Conservation (phyloP, 1,140 invertebrate species). For the Odontomachus brunneus region DNA sequence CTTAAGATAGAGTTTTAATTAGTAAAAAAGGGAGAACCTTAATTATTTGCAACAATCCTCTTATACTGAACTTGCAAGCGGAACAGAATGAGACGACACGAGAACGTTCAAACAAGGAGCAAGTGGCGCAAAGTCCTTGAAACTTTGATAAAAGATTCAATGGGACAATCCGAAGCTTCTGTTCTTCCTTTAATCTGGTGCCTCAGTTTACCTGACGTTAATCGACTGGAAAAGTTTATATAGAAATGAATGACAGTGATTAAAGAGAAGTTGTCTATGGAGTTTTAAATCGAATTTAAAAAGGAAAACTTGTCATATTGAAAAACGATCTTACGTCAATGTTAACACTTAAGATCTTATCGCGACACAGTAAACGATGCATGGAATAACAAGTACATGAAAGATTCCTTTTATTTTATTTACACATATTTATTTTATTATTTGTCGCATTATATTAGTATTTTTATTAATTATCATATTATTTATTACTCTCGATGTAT, state of each 20-base stretch:
- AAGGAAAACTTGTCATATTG: neutral
- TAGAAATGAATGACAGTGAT: constrained; percentile 50
- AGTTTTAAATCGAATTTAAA: constrained; percentile 25
- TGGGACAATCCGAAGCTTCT: constrained; percentile 53
- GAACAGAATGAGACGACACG: neutral
- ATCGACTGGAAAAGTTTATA: constrained; percentile 55
- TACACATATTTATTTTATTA: too few relatives aligned
- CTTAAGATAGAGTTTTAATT: constrained; percentile 6
- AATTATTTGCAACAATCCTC: constrained; percentile 36
- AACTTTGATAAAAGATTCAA: constrained; percentile 62
- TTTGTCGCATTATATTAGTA: neutral
- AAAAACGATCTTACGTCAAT: constrained; percentile 5
- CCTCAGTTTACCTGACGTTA: constrained; percentile 52
- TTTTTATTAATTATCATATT: neutral
- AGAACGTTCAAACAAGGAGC: constrained; percentile 46
- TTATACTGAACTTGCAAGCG: constrained; percentile 18
- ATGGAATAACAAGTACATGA: neutral
- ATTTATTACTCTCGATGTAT: neutral
- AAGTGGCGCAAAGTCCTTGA: constrained; percentile 41
- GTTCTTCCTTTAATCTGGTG: constrained; percentile 40
- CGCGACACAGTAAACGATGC: neutral
- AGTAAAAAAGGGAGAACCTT: neutral
- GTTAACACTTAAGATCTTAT: constrained; percentile 12
- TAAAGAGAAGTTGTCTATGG: constrained; percentile 1
- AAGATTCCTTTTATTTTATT: neutral